Conservation (phyloP, 1,140 invertebrate species). For the Danaus plexippus region DNA sequence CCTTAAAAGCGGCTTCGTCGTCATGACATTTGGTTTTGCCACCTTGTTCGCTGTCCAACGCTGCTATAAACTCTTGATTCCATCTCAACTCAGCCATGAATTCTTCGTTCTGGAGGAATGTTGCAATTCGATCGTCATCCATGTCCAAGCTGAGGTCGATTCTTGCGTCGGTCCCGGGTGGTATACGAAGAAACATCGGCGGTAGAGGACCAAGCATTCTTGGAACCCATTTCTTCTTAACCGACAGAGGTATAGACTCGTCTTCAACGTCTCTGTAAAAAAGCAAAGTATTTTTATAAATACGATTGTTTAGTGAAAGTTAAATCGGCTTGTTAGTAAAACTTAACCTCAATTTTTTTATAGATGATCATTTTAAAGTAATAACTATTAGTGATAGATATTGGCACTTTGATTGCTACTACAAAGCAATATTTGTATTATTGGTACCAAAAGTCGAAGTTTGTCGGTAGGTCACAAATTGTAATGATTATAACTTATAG, state of each 20-base stretch:
- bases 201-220: constrained; percentile 86
- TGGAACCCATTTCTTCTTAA: constrained; percentile 82
- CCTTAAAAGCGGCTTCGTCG: constrained; percentile 86
- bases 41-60: constrained; percentile 82
- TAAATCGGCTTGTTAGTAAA: no score
- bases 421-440: no score
- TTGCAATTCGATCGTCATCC: constrained; percentile 86
- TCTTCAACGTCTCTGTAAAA: constrained; percentile 52
- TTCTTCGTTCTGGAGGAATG: constrained; percentile 93
- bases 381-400: no score
- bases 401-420: no score
- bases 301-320: no score
- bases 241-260: constrained; percentile 52
- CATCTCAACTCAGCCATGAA: constrained; percentile 90
- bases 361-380: no score
- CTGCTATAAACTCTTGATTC: constrained; percentile 92
- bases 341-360: no score
- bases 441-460: no score
- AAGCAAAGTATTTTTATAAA: constrained; percentile 5
- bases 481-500: no score
- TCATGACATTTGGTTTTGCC: constrained; percentile 74
- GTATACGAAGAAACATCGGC: constrained; percentile 82
- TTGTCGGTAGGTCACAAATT: no score
- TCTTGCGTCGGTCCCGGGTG: constrained; percentile 57
- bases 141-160: constrained; percentile 62